Percentiles rank a stretch among this genome's conserved stretches.
Evolutionary conservation across 2,888 invertebrate genomes (phyloP).

Genomic region (Dicycla oo): DNA sequence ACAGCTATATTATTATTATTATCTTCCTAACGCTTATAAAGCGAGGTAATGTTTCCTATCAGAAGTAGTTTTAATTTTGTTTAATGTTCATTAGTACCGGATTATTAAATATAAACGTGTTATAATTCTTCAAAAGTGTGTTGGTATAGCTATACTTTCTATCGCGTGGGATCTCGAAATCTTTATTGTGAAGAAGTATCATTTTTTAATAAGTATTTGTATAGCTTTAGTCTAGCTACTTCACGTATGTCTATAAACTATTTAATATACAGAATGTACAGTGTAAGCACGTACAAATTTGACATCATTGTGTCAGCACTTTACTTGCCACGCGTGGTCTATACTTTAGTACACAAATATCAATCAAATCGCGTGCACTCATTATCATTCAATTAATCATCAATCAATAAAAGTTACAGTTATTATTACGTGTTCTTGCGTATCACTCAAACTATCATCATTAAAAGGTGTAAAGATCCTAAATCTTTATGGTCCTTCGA

Average conservation of each 20-base stretch:
- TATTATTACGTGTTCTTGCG: too few species aligned
- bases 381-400: too few species aligned
- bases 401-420: too few species aligned
- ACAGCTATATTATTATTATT: constrained; percentile 66
- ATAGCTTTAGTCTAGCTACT: background rate
- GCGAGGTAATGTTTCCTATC: constrained; percentile 55
- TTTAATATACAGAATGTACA: too few species aligned
- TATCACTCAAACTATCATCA: too few species aligned
- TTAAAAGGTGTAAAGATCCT: too few species aligned
- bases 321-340: too few species aligned
- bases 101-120: constrained; percentile 39
- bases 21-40: constrained; percentile 73
- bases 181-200: background rate
- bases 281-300: too few species aligned
- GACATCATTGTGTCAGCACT: too few species aligned
- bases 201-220: background rate
- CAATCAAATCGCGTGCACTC: too few species aligned
- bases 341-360: too few species aligned
- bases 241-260: background rate
- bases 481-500: too few species aligned
- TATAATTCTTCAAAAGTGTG: constrained; percentile 23
- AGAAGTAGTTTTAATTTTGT: background rate
- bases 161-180: constrained; percentile 1
- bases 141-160: constrained; percentile 22
- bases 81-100: constrained; percentile 38